These are phyloP conservation scores for Sciurus niger DNA, from an alignment of 2,113 vertebrate species.

Conservation along the genomic window DNA sequence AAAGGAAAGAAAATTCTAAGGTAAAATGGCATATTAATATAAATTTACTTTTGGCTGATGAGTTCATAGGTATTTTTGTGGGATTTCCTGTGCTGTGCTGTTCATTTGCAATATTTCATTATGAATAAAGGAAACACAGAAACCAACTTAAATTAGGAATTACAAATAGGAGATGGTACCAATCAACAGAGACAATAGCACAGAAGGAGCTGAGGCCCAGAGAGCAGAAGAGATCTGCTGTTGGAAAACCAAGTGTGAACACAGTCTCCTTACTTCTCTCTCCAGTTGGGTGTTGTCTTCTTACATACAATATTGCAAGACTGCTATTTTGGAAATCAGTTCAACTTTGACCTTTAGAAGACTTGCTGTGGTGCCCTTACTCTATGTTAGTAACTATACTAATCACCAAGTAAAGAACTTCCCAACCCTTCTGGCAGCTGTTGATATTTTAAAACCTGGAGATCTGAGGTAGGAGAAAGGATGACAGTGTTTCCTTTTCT, in stretches of 20 bases:
- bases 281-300: background rate
- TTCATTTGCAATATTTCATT: slow-evolving; percentile 46
- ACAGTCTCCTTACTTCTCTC: too few relatives aligned
- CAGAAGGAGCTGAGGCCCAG: background rate
- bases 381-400: background rate
- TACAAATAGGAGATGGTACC: background rate
- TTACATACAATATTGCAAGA: background rate
- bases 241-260: background rate
- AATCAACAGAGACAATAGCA: background rate
- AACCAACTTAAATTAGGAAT: background rate
- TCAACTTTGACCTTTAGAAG: background rate
- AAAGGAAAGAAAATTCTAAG: background rate
- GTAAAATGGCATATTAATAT: background rate
- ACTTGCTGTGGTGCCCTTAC: background rate
- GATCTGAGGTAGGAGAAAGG: background rate
- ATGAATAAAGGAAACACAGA: background rate
- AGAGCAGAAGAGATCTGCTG: background rate
- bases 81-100: background rate
- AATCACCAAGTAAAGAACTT: slow-evolving; percentile 18
- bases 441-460: background rate
- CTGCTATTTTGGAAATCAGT: slow-evolving; percentile 13
- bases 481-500: background rate
- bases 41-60: background rate
- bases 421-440: background rate
- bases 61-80: background rate